phyloP scores from a whole-genome alignment of 2,797 vertebrate species.

The Amniataba percoides region DNA sequence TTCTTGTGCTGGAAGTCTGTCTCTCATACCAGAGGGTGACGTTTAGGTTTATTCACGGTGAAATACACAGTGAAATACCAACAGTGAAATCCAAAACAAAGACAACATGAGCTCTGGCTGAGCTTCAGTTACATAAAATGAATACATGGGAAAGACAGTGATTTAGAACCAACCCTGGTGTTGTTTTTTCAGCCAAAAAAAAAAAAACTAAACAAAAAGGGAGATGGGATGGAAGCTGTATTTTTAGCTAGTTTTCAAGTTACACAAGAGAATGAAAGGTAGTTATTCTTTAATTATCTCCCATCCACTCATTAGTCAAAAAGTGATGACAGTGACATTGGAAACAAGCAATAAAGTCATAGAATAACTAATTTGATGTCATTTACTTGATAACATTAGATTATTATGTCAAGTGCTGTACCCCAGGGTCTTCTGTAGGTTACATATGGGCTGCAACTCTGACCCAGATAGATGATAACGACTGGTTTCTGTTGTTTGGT shows the following conservation, averaged over 20 bases:
- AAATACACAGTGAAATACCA: slow-evolving; percentile 24
- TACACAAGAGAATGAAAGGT: background rate
- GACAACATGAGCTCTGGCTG: slow-evolving; percentile 17
- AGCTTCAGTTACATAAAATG: slow-evolving; percentile 5
- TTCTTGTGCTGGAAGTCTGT: slow-evolving; percentile 18
- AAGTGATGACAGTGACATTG: background rate
- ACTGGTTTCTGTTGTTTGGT: background rate
- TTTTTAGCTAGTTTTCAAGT: background rate
- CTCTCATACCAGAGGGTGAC: slow-evolving; percentile 14
- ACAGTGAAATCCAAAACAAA: slow-evolving; percentile 32
- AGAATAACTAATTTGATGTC: background rate
- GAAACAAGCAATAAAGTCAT: slow-evolving; percentile 1
- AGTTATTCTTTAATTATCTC: background rate
- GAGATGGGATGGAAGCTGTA: background rate
- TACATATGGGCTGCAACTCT: background rate
- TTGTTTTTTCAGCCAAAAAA: slow-evolving; percentile 1
- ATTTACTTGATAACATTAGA: background rate
- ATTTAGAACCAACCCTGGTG: background rate
- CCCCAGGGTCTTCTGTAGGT: background rate
- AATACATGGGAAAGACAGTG: background rate
- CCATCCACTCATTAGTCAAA: background rate
- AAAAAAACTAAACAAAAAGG: too few species aligned
- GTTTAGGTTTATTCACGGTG: slow-evolving; percentile 15
- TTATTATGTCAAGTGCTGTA: background rate
- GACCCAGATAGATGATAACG: background rate